Conservation (phyloP, 2,797 vertebrate genomes). For the Lepus townsendii region DNA sequence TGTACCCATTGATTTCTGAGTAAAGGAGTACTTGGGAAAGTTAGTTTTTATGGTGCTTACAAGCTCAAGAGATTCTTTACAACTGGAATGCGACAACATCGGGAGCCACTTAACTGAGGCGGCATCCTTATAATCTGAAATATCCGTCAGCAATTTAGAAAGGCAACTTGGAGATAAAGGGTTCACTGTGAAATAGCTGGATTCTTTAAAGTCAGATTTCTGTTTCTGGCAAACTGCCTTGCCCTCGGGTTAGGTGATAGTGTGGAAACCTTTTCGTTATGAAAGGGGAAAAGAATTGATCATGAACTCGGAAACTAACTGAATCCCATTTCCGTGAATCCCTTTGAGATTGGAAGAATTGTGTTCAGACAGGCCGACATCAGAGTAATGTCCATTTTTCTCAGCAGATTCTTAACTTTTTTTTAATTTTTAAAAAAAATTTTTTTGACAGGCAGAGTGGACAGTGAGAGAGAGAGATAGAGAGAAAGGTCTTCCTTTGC, state of each 20-base stretch:
- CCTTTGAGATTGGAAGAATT: constrained; percentile 49
- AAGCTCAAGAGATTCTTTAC: constrained; percentile 62
- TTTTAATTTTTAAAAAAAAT: neutral
- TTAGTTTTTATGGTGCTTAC: constrained; percentile 62
- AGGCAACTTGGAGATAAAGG: constrained; percentile 54
- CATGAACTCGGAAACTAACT: constrained; percentile 41
- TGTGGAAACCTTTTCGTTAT: constrained; percentile 45
- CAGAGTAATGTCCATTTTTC: constrained; percentile 26
- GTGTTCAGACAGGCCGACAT: neutral
- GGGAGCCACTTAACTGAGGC: constrained; percentile 50
- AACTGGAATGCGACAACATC: constrained; percentile 60
- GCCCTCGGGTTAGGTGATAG: neutral
- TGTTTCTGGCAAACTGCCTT: constrained; percentile 55
- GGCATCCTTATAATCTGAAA: constrained; percentile 55
- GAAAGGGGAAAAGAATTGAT: constrained; percentile 18
- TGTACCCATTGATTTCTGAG: constrained; percentile 18
- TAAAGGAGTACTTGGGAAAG: constrained; percentile 26
- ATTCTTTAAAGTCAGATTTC: constrained; percentile 60
- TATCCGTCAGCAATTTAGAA: constrained; percentile 47
- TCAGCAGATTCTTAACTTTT: constrained; percentile 55
- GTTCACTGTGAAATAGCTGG: constrained; percentile 42
- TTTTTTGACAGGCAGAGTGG: no score
- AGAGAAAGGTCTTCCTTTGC: no score
- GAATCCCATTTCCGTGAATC: constrained; percentile 47
- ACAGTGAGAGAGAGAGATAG: no score